Evolutionary conservation across 2,113 vertebrate species (phyloP).

Genomic region (Colius striatus): DNA sequence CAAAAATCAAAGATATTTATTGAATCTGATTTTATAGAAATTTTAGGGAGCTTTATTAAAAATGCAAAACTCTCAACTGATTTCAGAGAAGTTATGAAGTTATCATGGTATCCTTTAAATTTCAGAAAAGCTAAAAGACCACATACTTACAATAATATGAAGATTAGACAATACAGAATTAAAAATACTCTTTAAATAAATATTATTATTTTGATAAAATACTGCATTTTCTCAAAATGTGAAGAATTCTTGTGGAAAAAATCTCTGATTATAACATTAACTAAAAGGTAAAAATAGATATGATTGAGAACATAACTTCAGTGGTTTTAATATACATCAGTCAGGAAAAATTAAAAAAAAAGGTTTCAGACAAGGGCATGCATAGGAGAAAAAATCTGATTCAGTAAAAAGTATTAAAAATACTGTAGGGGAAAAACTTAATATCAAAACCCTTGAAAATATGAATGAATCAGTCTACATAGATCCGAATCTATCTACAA

Average conservation of each 20-base stretch:
- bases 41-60: neutral
- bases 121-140: neutral
- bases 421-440: neutral
- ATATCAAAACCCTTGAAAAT: neutral
- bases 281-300: neutral
- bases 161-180: neutral
- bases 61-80: neutral
- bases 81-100: neutral
- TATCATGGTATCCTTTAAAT: neutral
- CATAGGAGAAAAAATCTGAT: neutral
- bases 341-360: neutral
- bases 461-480: no score
- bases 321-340: neutral
- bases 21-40: neutral
- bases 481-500: neutral
- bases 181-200: neutral
- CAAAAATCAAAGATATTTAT: neutral
- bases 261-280: neutral
- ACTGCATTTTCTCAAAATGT: neutral
- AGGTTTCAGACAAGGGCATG: neutral
- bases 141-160: fast-evolving
- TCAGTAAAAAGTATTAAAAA: neutral
- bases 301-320: neutral
- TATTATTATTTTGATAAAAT: neutral
- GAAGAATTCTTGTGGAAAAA: neutral